Base-by-base conservation (phyloP, 1,140 invertebrate species). In the Caenorhabditis remanei region DNA sequence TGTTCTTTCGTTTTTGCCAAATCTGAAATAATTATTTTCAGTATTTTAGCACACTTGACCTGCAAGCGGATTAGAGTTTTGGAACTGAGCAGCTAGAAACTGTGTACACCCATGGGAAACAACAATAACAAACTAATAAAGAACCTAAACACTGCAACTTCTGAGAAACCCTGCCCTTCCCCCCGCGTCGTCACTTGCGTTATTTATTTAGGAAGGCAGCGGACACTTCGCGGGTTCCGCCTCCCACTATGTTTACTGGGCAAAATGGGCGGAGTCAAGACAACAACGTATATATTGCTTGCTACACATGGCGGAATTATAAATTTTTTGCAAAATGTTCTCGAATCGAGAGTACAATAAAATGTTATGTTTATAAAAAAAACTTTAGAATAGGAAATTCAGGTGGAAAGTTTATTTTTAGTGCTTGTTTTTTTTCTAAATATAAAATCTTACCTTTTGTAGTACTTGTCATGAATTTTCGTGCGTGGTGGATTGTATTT, bases 401-500 rank as follows among this genome's bases (percentile, higher is more conserved):
- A 85, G 11, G 43, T 16, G 53, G 83, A 14, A 14, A 67, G n/a
- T 19, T 85, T 14, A 71, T n/a, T 58, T 8, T 19, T 58, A 58
- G 0, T 8, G 24, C 11, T 63, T 40, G 6, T 63, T 7, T 9
- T 14, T 58, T n/a, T 4, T 19, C 4, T n/a, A 5, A 58, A 3
- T 8, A 19, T 16, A 19, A n/a, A 58, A 58, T n/a, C 40, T 32
- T 21, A 83, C 75, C 85, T 56, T 43, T 75, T 71, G 32, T 56
- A 87, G 79, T 87, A 46, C 53, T 67, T 87, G 14, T 61, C 75
- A 19, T 87, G 61, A 65, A 87, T 71, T 21, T 61, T 56, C 2
- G 50, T 67, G 4, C 86, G n/a, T 13, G 86, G 75, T 24, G 86
- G 86, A 40, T 87, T 61, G 56, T 87, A 87, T 24, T 87, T 87